Base-by-base conservation (phyloP, 2,888 invertebrate species). In the Lithophane ornitopus region DNA sequence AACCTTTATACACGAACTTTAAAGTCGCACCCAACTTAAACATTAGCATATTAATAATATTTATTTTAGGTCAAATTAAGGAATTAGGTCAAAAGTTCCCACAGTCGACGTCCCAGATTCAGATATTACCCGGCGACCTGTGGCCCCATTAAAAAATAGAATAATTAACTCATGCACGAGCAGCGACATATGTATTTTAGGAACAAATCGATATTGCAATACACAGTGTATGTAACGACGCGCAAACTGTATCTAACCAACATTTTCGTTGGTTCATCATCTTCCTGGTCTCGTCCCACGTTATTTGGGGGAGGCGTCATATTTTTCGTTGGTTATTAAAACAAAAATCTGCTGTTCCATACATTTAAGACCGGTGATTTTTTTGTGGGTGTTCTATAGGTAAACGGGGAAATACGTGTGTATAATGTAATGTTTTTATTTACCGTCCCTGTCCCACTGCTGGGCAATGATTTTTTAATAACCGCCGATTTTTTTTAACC, bases 1-100 rank as follows among this genome's bases (percentile, higher is more conserved):
- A 34, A 34, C 34, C 58, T 56, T 69, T 49, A 58, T 68, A 74
- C 28, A 41, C 28, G 58, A 56, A 16, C 19, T 52, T 66, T 59
- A 69, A 75, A 70, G 52, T 70, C 76, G 54, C 76, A 8, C 80
- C 77, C 26, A 69, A 68, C 52, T 82, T 67, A 44, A 52, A 71
- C 28, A 62, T 61, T 61, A 72, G 78, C 52, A 85, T 78, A 79
- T 79, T 76, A 74, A 78, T 74, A 76, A 56, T 74, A 71, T 80
- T 80, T 70, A 69, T 63, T 76, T 79, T 78, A 56, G 41, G 49
- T 71, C n/a, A n/a, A n/a, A n/a, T n/a, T n/a, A n/a, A n/a, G n/a
- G 58, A 87, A 85, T 78, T 74, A 65, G 88, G 87, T 86, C 87
- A 86, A 46, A 78, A 69, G 72, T 77, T 68, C 56, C 39, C 41